phyloP scores from a whole-genome alignment of 2,113 vertebrate genomes.

The Anhinga anhinga region DNA sequence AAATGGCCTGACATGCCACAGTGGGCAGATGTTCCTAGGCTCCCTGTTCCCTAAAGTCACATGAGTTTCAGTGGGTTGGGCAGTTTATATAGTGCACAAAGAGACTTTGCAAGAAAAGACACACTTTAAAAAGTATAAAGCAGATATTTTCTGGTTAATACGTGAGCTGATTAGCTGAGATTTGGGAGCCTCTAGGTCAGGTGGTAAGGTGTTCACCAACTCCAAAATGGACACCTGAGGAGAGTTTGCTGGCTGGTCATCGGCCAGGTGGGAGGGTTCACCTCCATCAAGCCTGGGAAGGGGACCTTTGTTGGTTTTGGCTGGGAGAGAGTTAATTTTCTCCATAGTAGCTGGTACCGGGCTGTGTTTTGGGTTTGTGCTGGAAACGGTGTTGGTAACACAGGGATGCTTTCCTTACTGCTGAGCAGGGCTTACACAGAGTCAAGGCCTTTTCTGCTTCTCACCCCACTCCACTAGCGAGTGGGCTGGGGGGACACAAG shows the following conservation, averaged over 20 bases:
- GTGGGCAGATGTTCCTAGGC: background rate
- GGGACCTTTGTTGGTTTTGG: background rate
- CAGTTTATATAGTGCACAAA: background rate
- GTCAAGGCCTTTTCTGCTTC: no score
- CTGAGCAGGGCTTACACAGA: no score
- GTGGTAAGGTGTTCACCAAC: background rate
- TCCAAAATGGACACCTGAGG: rapidly evolving
- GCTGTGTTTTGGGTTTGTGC: no score
- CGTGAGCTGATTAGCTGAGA: background rate
- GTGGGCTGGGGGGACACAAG: no score
- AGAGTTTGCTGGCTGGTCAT: background rate
- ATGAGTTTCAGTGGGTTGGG: background rate
- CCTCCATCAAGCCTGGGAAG: background rate
- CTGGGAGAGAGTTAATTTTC: no score
- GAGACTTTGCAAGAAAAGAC: background rate
- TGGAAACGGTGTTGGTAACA: no score
- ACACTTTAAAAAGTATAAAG: background rate
- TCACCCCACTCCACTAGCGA: no score
- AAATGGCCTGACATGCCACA: background rate
- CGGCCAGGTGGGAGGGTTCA: background rate
- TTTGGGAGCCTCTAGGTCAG: background rate
- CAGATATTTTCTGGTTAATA: background rate
- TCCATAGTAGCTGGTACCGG: no score
- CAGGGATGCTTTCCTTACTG: no score
- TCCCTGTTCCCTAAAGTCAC: background rate